These are phyloP conservation scores for Lutraria lutraria DNA, from an alignment of 2,888 invertebrate genomes.

Conservation along the genomic window DNA sequence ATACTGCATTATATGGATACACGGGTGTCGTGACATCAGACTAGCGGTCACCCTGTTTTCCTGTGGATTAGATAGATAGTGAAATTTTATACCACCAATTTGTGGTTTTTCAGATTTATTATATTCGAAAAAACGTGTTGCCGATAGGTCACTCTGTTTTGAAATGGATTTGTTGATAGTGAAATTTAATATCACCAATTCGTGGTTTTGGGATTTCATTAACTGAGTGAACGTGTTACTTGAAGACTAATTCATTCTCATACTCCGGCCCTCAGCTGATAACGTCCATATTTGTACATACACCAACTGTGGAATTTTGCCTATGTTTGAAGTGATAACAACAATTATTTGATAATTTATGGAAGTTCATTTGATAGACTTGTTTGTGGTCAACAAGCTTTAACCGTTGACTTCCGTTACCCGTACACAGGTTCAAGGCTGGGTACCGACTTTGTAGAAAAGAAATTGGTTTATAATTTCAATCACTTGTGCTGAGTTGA, in stretches of 20 bases:
- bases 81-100: background rate
- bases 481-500: slow-evolving; percentile 4
- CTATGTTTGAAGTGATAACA: slow-evolving; percentile 25
- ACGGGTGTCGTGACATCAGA: slow-evolving; percentile 12
- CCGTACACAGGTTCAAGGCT: background rate
- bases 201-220: background rate
- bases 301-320: slow-evolving; percentile 36
- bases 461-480: background rate
- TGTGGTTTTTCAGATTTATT: background rate
- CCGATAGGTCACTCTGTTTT: background rate
- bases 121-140: background rate
- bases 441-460: background rate
- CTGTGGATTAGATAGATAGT: background rate
- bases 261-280: background rate
- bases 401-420: slow-evolving; percentile 2
- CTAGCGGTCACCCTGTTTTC: background rate
- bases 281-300: background rate
- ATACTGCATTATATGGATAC: background rate
- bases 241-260: background rate
- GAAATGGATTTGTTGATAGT: background rate
- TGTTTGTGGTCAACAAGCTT: background rate
- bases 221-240: background rate
- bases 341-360: background rate
- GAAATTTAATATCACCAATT: background rate
- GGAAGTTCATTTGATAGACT: background rate